Evolutionary conservation across 2,888 invertebrate species (phyloP).

Genomic region (Microctonus aethiopoides): DNA sequence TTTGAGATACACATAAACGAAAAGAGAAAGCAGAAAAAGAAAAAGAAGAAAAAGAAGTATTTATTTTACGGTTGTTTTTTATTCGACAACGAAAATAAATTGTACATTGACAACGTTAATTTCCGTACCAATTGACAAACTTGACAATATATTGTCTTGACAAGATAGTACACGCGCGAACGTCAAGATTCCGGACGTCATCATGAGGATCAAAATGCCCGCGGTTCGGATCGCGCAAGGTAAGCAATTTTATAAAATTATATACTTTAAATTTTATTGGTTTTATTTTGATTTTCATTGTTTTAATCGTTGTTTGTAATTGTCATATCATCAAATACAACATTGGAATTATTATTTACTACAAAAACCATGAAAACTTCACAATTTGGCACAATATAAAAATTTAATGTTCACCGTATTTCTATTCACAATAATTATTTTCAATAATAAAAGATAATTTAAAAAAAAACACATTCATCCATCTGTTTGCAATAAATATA

Average conservation of each 20-base stretch:
- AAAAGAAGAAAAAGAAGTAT: conserved; percentile 2
- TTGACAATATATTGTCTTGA: background rate
- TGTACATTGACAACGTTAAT: conserved; percentile 45
- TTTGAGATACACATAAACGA: conserved; percentile 28
- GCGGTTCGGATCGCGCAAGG: conserved; percentile 97
- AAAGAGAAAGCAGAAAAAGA: conserved; percentile 18
- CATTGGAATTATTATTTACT: too few relatives aligned
- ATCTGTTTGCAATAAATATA: too few relatives aligned
- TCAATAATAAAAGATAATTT: too few relatives aligned
- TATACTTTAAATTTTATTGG: too few relatives aligned
- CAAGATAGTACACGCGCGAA: background rate
- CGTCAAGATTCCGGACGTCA: conserved; percentile 64
- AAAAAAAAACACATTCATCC: too few relatives aligned
- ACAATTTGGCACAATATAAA: too few relatives aligned
- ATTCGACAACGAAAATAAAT: background rate
- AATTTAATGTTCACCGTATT: too few relatives aligned
- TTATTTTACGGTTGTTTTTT: background rate
- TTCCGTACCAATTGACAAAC: background rate
- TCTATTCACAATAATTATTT: too few relatives aligned
- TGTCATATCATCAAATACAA: too few relatives aligned
- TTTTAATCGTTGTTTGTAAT: background rate
- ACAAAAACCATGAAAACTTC: too few relatives aligned
- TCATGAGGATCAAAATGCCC: conserved; percentile 98
- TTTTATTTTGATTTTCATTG: background rate
- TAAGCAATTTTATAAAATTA: conserved; percentile 69